Evolutionary conservation across 2,113 vertebrate species (phyloP).

Genomic region (Macaca fascicularis): T2T-MFA8v1.1 NC_088394.1:25085001-25085500

Average conservation of each 20-base stretch:
- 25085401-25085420: no score
- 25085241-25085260: not conserved
- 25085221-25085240: not conserved
- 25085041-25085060: not conserved
- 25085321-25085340: no score
- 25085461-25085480: no score
- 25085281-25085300: not conserved
- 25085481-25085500: no score
- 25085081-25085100: not conserved
- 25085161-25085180: conserved; percentile 8
- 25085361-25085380: no score
- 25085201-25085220: conserved; percentile 58
- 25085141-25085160: conserved; percentile 3
- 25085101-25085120: not conserved
- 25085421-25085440: no score
- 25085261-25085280: not conserved
- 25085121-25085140: not conserved
- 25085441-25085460: no score
- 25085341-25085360: no score
- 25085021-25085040: conserved; percentile 32
- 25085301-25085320: not conserved
- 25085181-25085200: conserved; percentile 50
- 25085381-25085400: no score
- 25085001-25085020: conserved; percentile 9
- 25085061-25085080: not conserved